Conservation (phyloP, 2,888 invertebrate genomes). For the Biston stratarius region DNA sequence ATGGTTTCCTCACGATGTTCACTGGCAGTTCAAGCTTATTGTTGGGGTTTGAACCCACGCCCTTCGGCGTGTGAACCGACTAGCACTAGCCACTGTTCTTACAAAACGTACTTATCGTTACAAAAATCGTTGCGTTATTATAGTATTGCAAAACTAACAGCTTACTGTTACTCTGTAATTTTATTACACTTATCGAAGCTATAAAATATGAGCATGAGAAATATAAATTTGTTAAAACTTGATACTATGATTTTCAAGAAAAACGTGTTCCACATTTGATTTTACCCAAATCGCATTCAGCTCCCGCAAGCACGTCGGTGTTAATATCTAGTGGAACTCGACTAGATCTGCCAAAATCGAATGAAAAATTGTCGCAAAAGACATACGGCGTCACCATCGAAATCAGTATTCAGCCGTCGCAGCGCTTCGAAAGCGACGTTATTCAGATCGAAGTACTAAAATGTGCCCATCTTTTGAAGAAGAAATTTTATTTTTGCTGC, state of each 20-base stretch:
- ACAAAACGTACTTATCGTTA: too few species aligned
- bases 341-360: constrained; percentile 31
- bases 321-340: constrained; percentile 18
- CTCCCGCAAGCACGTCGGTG: constrained; percentile 11
- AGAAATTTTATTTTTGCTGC: constrained; percentile 5
- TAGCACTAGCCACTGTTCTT: too few species aligned
- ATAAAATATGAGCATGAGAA: too few species aligned
- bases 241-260: background rate
- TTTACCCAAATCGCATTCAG: constrained; percentile 17
- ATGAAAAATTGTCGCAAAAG: constrained; percentile 41
- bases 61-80: too few species aligned
- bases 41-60: too few species aligned
- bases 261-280: constrained; percentile 12
- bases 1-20: too few species aligned
- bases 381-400: constrained; percentile 22
- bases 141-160: too few species aligned
- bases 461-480: constrained; percentile 8
- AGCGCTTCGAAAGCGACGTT: constrained; percentile 36
- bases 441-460: constrained; percentile 37
- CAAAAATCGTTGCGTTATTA: too few species aligned
- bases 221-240: background rate
- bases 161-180: too few species aligned
- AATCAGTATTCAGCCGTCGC: constrained; percentile 41
- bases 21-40: too few species aligned
- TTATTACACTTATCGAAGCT: too few species aligned